A percentile compares a stretch with the other conserved stretches of the same genome.
phyloP scores from a whole-genome alignment of 2,888 invertebrate genomes.

The Artemia sinica region DNA sequence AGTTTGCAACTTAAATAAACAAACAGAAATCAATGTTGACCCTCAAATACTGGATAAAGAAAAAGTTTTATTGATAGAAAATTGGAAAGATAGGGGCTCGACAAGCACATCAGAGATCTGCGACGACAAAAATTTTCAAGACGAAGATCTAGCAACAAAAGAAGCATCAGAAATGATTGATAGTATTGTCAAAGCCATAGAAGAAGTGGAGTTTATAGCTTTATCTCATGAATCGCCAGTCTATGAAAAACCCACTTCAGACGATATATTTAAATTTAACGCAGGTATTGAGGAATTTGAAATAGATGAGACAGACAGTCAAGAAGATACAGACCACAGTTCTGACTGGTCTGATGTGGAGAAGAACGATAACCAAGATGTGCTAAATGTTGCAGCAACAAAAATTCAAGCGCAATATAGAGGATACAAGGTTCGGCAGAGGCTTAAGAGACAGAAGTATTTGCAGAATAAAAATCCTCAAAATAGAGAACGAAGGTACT shows the following conservation, averaged over 20 bases:
- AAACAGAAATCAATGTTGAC: too few relatives aligned
- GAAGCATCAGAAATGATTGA: neutral
- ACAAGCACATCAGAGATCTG: too few relatives aligned
- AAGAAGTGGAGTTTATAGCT: neutral
- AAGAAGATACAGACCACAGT: constrained; percentile 12
- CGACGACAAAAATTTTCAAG: too few relatives aligned
- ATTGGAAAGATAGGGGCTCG: too few relatives aligned
- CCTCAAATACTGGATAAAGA: too few relatives aligned
- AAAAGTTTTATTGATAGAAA: too few relatives aligned
- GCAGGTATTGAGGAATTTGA: neutral
- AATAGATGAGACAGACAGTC: neutral
- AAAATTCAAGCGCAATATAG: constrained; percentile 21
- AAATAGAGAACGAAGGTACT: neutral
- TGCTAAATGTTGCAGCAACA: constrained; percentile 18
- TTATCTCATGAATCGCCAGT: neutral
- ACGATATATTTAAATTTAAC: neutral
- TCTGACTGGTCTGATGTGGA: constrained; percentile 12
- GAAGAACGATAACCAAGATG: neutral
- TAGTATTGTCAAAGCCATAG: neutral
- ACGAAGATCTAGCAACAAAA: neutral
- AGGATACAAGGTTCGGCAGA: constrained; percentile 15
- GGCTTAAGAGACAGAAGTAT: constrained; percentile 17
- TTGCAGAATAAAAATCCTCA: constrained; percentile 11
- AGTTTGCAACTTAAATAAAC: too few relatives aligned
- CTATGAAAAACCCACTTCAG: constrained; percentile 1